Evolutionary conservation across 2,888 invertebrate genomes (phyloP), one percentile per base, ranked within the genome.

Genomic region (Andrena hattorfiana): DNA sequence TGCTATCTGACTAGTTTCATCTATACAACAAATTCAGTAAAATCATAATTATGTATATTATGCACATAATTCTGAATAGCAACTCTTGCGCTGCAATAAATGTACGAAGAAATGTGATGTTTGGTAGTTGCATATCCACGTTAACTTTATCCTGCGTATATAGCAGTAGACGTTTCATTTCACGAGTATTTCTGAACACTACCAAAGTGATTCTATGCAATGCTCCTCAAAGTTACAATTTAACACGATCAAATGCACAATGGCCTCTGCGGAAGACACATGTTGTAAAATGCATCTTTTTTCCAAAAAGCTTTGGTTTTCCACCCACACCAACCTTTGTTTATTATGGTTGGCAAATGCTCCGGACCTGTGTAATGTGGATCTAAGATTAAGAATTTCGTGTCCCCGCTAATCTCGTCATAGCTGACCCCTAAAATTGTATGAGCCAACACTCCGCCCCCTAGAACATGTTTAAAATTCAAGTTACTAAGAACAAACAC

Each of bases 281-380:
- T 95, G 94, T 99, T 99, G 93, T 99, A 99, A 94, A 98, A 99
- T 77, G 98, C 97, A 91, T 97, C 97, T 94, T 98, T 97, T 91
- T 97, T 97, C 99, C 99, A 99, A 94, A 99, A 99, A 83, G 97
- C 97, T 2, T 96, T 95, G 35, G 96, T 96, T 94, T 99, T 99
- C 99, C 99, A 99, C 0, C 97, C 98, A 93, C 99, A 99, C 98
- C 99, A 99, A 6, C 99, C 99, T 95, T 99, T 97, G 81, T 95
- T 95, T 85, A 96, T 95, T 68, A 98, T 96, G 0, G 95, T 95
- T 48, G 95, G 95, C 68, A 99, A 93, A 91, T 98, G 97, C 90
- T 99, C 99, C 0, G 95, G 94, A 0, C 98, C 99, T 0, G 98
- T 99, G 94, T 98, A 99, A 94, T 99, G 99, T 0, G 99, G 99